Percentiles rank a stretch among this genome's conserved stretches.
phyloP scores from a whole-genome alignment of 1,140 invertebrate genomes.

The Ctenoplectra terminalis region DNA sequence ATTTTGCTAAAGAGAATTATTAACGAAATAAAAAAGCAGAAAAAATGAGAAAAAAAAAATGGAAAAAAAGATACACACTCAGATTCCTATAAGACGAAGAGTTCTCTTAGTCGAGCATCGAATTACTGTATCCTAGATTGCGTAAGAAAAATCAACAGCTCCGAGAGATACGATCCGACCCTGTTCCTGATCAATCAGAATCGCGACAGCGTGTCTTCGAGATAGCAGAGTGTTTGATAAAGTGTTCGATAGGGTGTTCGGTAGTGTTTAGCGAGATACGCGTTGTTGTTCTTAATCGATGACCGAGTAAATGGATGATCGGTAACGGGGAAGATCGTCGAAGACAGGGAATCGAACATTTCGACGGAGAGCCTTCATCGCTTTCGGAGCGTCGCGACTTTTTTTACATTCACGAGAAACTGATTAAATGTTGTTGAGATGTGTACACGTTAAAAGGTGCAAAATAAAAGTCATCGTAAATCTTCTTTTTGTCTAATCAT shows the following conservation, averaged over 20 bases:
- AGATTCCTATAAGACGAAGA: not conserved
- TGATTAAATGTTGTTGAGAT: slow-evolving; percentile 69
- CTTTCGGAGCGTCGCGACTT: slow-evolving; percentile 51
- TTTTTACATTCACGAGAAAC: slow-evolving; percentile 64
- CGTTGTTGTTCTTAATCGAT: too few species aligned
- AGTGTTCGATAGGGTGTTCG: not conserved
- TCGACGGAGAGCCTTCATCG: not conserved
- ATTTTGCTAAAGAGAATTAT: too few species aligned
- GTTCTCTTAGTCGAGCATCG: slow-evolving; percentile 14
- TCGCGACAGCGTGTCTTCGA: not conserved
- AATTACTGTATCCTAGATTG: slow-evolving; percentile 1
- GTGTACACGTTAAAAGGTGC: slow-evolving; percentile 70
- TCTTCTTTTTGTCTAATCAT: not conserved
- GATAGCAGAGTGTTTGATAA: too few species aligned
- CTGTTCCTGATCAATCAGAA: not conserved
- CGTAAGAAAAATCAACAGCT: slow-evolving; percentile 14
- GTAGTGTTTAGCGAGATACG: not conserved
- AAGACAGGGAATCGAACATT: not conserved
- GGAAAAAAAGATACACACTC: not conserved
- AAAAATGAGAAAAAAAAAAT: not conserved
- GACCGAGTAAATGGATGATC: not conserved
- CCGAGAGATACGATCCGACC: not conserved
- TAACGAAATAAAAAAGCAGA: too few species aligned
- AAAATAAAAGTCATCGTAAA: slow-evolving; percentile 64
- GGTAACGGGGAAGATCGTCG: not conserved